Percentiles rank a stretch among this genome's conserved stretches.
Conservation (phyloP, 2,113 vertebrate genomes). For the Malurus alboscapulatus region DNA sequence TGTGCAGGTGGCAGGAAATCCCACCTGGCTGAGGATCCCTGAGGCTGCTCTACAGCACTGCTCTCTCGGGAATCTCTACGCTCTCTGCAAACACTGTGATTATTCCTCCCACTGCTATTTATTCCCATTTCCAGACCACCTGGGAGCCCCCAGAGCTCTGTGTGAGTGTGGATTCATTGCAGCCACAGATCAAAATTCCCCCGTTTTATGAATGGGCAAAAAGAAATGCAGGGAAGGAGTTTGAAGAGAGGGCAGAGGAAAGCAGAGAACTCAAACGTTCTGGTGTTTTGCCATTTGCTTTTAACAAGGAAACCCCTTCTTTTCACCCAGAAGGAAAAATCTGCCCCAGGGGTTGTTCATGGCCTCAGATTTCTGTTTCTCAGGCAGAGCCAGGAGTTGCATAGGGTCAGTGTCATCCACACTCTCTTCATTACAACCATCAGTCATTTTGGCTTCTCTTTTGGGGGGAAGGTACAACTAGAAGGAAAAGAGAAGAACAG, state of each 20-base stretch:
- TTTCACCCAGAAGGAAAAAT: slow-evolving; percentile 36
- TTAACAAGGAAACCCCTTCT: slow-evolving; percentile 35
- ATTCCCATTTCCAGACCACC: slow-evolving; percentile 13
- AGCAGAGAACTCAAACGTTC: background rate
- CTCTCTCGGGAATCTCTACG: background rate
- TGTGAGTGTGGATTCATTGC: background rate
- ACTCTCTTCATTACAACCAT: slow-evolving; percentile 9
- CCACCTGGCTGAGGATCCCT: background rate
- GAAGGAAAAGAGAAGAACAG: background rate
- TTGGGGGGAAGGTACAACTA: background rate
- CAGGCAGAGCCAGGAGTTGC: slow-evolving; percentile 2
- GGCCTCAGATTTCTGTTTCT: background rate
- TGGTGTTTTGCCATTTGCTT: background rate
- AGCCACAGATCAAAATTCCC: background rate
- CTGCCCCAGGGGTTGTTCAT: slow-evolving; percentile 36
- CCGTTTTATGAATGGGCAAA: background rate
- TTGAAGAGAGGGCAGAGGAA: background rate
- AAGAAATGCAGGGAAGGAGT: background rate
- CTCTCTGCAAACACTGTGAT: background rate
- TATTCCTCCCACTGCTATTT: slow-evolving; percentile 43
- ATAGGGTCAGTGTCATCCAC: slow-evolving; percentile 15
- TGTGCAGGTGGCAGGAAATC: slow-evolving; percentile 35
- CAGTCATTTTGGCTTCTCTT: background rate
- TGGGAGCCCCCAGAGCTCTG: slow-evolving; percentile 5
- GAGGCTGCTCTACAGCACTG: background rate